A percentile compares a stretch with the other conserved stretches of the same genome.
These are phyloP conservation scores for Hippocampus mohnikei DNA, from an alignment of 2,113 vertebrate species.

Conservation along the genomic window DNA sequence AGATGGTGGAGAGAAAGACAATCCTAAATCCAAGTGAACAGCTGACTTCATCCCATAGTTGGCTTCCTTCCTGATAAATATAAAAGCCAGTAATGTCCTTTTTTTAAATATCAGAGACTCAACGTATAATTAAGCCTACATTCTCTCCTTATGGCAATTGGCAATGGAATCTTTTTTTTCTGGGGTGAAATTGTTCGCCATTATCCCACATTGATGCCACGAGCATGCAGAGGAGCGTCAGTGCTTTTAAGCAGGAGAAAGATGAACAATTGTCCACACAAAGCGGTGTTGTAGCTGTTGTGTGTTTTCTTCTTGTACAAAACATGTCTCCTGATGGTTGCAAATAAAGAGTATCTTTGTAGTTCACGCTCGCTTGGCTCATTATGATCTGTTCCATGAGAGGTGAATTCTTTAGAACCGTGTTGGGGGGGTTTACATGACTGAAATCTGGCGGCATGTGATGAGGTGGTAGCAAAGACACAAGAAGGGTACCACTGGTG, in stretches of 20 bases:
- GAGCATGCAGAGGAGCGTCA: conserved; percentile 48
- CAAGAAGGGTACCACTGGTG: neutral
- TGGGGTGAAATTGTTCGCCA: conserved; percentile 42
- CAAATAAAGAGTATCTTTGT: conserved; percentile 75
- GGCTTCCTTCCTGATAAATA: conserved; percentile 55
- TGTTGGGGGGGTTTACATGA: neutral
- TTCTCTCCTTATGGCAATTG: conserved; percentile 56
- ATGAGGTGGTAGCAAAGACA: neutral
- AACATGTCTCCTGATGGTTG: conserved; percentile 60
- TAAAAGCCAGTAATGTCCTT: conserved; percentile 47
- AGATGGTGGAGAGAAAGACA: conserved; percentile 58
- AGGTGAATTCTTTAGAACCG: neutral
- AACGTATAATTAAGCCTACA: conserved; percentile 53
- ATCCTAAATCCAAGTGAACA: conserved; percentile 59
- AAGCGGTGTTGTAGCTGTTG: conserved; percentile 55
- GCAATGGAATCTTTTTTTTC: conserved; percentile 56
- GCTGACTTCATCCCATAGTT: neutral
- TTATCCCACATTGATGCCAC: conserved; percentile 30
- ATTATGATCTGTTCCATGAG: neutral
- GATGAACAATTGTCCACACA: conserved; percentile 49
- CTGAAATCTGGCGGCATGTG: neutral
- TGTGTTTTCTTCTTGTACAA: conserved; percentile 72
- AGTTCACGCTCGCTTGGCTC: conserved; percentile 49
- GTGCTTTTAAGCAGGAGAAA: conserved; percentile 42
- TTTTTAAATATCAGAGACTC: conserved; percentile 42